These are phyloP conservation scores for Sebastes baramenuke DNA, from an alignment of 2,797 vertebrate species.

Conservation along the genomic window DNA sequence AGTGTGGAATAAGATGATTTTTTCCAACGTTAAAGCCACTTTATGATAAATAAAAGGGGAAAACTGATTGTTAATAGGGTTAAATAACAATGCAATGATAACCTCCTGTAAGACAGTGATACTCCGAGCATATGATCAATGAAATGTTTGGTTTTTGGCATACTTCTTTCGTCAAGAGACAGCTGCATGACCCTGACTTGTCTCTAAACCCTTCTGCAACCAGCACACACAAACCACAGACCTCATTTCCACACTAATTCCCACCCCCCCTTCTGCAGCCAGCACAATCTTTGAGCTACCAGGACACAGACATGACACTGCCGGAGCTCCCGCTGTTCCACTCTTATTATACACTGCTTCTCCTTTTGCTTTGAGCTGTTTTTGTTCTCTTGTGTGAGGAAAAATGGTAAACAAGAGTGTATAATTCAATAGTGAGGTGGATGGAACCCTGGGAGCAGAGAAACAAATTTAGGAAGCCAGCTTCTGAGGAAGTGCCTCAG, in stretches of 20 bases:
- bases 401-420: slow-evolving; percentile 71
- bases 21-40: not conserved
- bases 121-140: not conserved
- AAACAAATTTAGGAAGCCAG: slow-evolving; percentile 50
- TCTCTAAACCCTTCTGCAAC: slow-evolving; percentile 16
- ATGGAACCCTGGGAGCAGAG: slow-evolving; percentile 52
- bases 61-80: not conserved
- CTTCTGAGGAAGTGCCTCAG: slow-evolving; percentile 39
- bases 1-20: not conserved
- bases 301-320: slow-evolving; percentile 63
- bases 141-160: not conserved
- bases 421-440: slow-evolving; percentile 62
- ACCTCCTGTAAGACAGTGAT: not conserved
- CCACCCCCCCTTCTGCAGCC: slow-evolving; percentile 21
- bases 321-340: slow-evolving; percentile 44
- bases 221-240: slow-evolving; percentile 40
- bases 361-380: slow-evolving; percentile 71
- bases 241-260: slow-evolving; percentile 34
- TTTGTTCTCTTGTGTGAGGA: slow-evolving; percentile 65
- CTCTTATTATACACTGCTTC: slow-evolving; percentile 59
- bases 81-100: not conserved
- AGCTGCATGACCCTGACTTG: slow-evolving; percentile 6
- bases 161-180: not conserved
- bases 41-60: not conserved
- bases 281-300: slow-evolving; percentile 59